Evolutionary conservation across 2,113 vertebrate genomes (phyloP), one percentile per base, ranked within the genome.

Genomic region (Tapirus terrestris): DNA sequence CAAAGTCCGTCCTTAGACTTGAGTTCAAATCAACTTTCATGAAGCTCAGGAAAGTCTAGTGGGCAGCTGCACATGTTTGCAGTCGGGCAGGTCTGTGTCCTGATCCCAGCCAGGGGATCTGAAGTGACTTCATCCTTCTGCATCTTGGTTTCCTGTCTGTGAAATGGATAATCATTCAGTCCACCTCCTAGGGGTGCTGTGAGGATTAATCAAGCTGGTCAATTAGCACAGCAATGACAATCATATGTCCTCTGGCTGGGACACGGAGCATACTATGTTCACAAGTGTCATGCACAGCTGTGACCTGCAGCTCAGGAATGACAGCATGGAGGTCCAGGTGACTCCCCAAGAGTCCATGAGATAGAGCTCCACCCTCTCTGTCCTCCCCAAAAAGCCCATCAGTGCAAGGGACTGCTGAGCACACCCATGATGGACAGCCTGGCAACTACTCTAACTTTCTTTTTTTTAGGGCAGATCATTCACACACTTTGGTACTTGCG

Each of bases 391-490:
- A 45, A 65, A 65, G 56, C 27, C 83, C 82, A 20, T 7, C 8
- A 27, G 29, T 39, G n/a, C 61, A 14, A 12, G 45, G 8, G 58
- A 48, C 12, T 0, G 6, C 75, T 45, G 43, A 36, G 16, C 21
- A 2, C 1, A 0, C 18, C 33, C 51, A 0, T 10, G 0, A 81
- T 17, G 1, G 14, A 27, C 4, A 60, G 29, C 1, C 56, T 33
- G 9, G 31, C 23, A 11, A 17, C 61, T 11, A 25, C 27, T 16
- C 53, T 18, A 11, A 33, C 56, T 14, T 63, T 4, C 12, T 61
- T 20, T 33, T 65, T 84, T 45, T 21, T 56, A 73, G 75, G 51
- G 23, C 39, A 43, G 61, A 51, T 60, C 65, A 21, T 29, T n/a
- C 21, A 67, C 6, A 17, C 21, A 2, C 12, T 2, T 83, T 45